Evolutionary conservation across 2,888 invertebrate genomes (phyloP).

Genomic region (Cabera pusaria): DNA sequence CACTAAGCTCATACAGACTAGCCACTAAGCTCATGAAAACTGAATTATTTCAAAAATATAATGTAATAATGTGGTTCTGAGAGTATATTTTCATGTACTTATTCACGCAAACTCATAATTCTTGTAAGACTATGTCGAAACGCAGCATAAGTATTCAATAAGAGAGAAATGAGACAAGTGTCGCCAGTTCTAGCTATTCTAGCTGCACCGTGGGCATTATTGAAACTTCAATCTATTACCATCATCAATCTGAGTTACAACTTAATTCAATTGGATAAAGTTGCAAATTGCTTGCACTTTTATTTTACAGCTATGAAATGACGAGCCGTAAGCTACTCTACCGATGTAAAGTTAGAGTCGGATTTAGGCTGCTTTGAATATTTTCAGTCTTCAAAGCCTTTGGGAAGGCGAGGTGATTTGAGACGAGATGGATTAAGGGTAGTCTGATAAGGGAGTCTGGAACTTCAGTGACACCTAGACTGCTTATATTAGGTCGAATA

Average conservation of each 20-base stretch:
- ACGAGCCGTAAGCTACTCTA: constrained; percentile 8
- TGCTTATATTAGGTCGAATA: no score
- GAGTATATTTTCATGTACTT: no score
- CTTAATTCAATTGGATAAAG: constrained; percentile 14
- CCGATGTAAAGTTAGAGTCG: background rate
- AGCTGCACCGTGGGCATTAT: constrained; percentile 25
- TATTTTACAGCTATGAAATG: constrained; percentile 3
- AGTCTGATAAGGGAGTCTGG: constrained; percentile 23
- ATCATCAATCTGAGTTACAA: constrained; percentile 14
- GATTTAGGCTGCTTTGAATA: constrained; percentile 8
- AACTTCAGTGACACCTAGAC: background rate
- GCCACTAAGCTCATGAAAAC: no score
- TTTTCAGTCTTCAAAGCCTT: constrained; percentile 25
- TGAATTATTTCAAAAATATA: no score
- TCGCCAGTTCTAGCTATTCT: constrained; percentile 14
- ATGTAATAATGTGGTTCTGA: no score
- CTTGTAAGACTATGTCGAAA: no score
- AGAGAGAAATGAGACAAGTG: constrained; percentile 26
- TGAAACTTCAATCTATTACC: constrained; percentile 17
- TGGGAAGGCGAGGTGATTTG: constrained; percentile 26
- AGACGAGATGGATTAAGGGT: constrained; percentile 28
- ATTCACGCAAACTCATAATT: no score
- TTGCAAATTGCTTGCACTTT: constrained; percentile 13
- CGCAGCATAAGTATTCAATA: constrained; percentile 23
- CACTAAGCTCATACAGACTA: no score